A percentile compares a stretch with the other conserved stretches of the same genome.
phyloP scores from a whole-genome alignment of 2,797 vertebrate genomes.

The Labeo calbasu region DNA sequence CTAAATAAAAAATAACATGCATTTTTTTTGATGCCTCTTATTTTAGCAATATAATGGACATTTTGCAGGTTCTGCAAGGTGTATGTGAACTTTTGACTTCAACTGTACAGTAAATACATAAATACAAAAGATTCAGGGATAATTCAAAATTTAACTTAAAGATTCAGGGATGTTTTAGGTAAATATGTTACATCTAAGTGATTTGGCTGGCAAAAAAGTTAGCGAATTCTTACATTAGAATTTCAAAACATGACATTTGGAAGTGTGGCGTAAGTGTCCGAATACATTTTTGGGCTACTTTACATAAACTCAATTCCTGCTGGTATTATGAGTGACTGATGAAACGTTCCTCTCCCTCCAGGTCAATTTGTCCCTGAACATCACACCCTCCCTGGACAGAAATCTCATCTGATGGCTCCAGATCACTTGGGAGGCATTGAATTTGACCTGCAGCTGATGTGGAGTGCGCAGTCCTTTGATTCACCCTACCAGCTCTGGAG shows the following conservation, averaged over 20 bases:
- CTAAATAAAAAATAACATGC: no score
- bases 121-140: neutral
- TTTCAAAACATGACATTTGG: neutral
- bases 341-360: conserved; percentile 60
- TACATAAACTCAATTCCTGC: neutral
- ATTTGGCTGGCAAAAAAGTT: no score
- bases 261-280: neutral
- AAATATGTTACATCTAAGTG: no score
- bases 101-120: no score
- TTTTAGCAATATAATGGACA: no score
- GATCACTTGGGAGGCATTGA: conserved; percentile 95
- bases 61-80: no score
- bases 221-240: neutral
- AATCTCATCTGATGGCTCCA: conserved; percentile 89
- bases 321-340: neutral
- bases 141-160: no score
- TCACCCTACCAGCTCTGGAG: conserved; percentile 97
- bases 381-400: conserved; percentile 92
- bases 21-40: no score
- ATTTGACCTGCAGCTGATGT: conserved; percentile 93
- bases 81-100: no score
- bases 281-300: neutral
- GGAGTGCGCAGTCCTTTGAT: conserved; percentile 96
- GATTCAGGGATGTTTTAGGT: neutral
- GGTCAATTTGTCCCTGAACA: conserved; percentile 95